Conservation (phyloP, 1,140 invertebrate genomes). For the Ectropis grisescens region DNA sequence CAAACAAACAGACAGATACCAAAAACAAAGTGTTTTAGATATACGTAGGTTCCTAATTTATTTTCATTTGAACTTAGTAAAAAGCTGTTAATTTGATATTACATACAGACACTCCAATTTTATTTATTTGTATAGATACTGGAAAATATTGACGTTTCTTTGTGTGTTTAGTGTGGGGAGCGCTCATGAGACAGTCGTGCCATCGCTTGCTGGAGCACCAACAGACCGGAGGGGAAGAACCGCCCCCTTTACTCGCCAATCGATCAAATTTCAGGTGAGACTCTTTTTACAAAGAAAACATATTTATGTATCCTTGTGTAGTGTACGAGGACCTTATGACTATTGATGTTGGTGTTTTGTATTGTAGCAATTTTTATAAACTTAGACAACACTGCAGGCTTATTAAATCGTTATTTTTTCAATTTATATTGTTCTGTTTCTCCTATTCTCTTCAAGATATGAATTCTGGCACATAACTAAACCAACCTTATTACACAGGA, state of each 20-base stretch:
- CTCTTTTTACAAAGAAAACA: neutral
- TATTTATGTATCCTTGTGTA: neutral
- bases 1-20: too few species aligned
- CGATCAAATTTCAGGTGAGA: slow-evolving; percentile 68
- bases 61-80: too few species aligned
- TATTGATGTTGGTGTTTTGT: too few species aligned
- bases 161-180: slow-evolving; percentile 48
- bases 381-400: neutral
- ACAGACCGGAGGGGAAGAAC: slow-evolving; percentile 60
- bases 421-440: neutral
- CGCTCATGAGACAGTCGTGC: slow-evolving; percentile 70
- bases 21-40: too few species aligned
- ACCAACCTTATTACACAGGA: too few species aligned
- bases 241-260: slow-evolving; percentile 63
- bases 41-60: too few species aligned
- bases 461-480: neutral
- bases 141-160: too few species aligned
- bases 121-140: too few species aligned
- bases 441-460: neutral
- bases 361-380: too few species aligned
- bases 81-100: too few species aligned
- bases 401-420: neutral
- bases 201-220: slow-evolving; percentile 68
- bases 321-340: neutral
- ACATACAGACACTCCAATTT: too few species aligned